A percentile compares a stretch with the other conserved stretches of the same genome.
phyloP scores from a whole-genome alignment of 2,888 invertebrate species.

The Latrodectus elegans region DNA sequence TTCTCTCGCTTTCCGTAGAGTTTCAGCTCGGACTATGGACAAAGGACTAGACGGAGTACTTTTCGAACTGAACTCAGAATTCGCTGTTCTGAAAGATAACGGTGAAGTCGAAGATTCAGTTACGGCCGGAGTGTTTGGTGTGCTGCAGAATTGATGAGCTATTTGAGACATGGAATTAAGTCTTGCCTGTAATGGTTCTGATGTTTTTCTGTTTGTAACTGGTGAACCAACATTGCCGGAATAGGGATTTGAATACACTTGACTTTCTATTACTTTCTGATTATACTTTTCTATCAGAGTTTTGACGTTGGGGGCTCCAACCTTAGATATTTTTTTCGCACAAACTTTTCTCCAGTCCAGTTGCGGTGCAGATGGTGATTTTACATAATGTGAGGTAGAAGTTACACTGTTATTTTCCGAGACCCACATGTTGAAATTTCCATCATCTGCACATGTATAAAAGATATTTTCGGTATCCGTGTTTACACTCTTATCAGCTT shows the following conservation, averaged over 20 bases:
- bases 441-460: background rate
- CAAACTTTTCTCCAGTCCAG: conserved; percentile 60
- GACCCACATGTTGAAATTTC: background rate
- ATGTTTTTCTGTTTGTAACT: conserved; percentile 39
- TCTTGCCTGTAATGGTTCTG: conserved; percentile 1
- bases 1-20: conserved; percentile 57
- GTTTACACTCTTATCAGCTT: conserved; percentile 4
- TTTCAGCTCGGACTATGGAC: conserved; percentile 35
- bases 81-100: conserved; percentile 27
- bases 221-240: conserved; percentile 53
- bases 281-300: conserved; percentile 64
- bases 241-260: conserved; percentile 7
- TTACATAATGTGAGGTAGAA: conserved; percentile 33
- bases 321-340: conserved; percentile 50
- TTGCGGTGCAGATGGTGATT: conserved; percentile 62
- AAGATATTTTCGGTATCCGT: background rate
- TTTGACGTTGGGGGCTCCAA: conserved; percentile 56
- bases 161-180: background rate
- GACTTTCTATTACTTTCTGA: conserved; percentile 51
- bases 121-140: conserved; percentile 42
- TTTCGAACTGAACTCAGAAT: background rate
- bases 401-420: background rate
- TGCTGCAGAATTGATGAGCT: conserved; percentile 34
- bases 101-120: conserved; percentile 20
- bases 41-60: conserved; percentile 45